Conservation (phyloP, 2,113 vertebrate species). For the Raja brachyura region DNA sequence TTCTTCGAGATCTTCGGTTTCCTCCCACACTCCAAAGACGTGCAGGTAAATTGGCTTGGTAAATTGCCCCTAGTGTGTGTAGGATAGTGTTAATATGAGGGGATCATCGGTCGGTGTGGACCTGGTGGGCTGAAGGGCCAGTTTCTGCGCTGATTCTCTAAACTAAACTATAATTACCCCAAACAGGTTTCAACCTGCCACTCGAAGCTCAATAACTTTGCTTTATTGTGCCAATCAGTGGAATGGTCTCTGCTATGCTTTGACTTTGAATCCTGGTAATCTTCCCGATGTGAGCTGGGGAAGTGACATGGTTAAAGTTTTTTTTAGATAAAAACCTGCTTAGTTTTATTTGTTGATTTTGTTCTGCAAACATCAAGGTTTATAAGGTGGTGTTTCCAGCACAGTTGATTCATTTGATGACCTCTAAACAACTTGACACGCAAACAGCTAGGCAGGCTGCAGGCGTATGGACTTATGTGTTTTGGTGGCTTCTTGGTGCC, state of each 20-base stretch:
- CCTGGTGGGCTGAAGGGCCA: too few species aligned
- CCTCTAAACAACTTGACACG: not conserved
- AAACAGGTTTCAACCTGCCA: too few species aligned
- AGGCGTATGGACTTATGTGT: not conserved
- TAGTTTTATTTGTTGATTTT: conserved; percentile 6
- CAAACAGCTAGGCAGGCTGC: too few species aligned
- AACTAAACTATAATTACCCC: too few species aligned
- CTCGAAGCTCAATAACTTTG: not conserved
- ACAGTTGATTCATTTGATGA: not conserved
- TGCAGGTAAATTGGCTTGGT: too few species aligned
- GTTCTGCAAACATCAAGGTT: not conserved
- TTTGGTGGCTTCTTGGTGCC: not conserved
- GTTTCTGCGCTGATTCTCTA: too few species aligned
- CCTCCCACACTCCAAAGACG: too few species aligned
- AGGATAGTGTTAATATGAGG: too few species aligned
- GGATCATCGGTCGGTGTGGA: too few species aligned
- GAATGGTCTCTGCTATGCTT: not conserved
- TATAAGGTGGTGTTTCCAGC: not conserved
- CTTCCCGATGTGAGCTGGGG: not conserved
- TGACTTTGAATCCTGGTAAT: not conserved
- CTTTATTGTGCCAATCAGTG: not conserved
- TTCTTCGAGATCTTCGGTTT: too few species aligned
- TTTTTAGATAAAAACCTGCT: not conserved
- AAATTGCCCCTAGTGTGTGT: too few species aligned
- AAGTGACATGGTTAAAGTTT: not conserved